These are phyloP conservation scores for Athene noctua DNA, from an alignment of 2,113 vertebrate genomes.

Conservation along the genomic window DNA sequence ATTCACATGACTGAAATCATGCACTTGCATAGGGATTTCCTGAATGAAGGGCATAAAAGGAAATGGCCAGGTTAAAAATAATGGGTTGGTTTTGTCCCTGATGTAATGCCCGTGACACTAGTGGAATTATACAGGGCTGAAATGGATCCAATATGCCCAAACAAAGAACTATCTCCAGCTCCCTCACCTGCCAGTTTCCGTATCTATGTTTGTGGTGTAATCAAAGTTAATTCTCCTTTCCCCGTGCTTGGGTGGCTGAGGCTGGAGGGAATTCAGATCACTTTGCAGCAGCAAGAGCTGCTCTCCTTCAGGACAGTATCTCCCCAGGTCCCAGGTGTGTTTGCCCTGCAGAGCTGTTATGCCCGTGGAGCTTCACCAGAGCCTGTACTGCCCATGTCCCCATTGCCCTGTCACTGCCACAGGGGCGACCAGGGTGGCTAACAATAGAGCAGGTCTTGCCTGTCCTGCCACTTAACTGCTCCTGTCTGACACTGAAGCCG, in stretches of 20 bases:
- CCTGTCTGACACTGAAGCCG: not conserved
- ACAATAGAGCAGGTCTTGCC: not conserved
- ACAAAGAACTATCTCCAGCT: not conserved
- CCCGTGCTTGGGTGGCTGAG: not conserved
- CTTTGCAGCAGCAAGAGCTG: not conserved
- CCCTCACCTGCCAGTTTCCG: conserved; percentile 22
- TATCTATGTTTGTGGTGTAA: not conserved
- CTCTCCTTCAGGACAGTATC: not conserved
- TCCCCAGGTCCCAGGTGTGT: not conserved
- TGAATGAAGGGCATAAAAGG: conserved; percentile 18
- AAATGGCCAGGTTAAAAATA: conserved; percentile 48
- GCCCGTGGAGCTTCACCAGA: not conserved
- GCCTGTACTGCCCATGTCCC: accelerated
- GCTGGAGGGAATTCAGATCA: not conserved
- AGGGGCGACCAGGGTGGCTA: not conserved
- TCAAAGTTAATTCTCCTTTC: not conserved
- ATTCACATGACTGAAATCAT: conserved; percentile 38
- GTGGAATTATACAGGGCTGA: conserved; percentile 60
- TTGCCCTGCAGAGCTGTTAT: not conserved
- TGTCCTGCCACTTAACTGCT: not conserved
- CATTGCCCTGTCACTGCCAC: not conserved
- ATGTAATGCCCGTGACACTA: conserved; percentile 11
- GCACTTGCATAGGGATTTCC: conserved; percentile 42
- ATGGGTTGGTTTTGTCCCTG: not conserved
- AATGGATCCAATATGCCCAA: not conserved